Evolutionary conservation across 1,140 invertebrate species (phyloP).

Genomic region (Aphaenogaster rudis): DNA sequence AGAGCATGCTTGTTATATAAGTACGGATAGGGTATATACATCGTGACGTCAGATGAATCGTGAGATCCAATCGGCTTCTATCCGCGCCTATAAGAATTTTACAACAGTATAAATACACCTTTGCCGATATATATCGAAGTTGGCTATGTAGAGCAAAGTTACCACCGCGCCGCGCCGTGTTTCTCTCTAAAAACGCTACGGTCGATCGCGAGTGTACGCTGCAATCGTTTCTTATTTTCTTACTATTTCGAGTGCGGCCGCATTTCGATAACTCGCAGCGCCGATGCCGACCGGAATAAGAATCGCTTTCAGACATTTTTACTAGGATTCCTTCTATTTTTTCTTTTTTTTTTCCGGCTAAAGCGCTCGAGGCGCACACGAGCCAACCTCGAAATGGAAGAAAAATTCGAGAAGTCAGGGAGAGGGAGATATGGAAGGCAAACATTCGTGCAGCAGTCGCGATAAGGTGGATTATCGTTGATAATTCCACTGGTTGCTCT

Average conservation of each 20-base stretch:
- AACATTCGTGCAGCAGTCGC: slow-evolving; percentile 59
- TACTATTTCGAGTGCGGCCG: slow-evolving; percentile 15
- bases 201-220: slow-evolving; percentile 32
- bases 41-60: slow-evolving; percentile 64
- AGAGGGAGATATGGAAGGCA: slow-evolving; percentile 57
- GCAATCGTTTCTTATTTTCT: slow-evolving; percentile 65
- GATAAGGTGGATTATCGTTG: slow-evolving; percentile 60
- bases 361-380: slow-evolving; percentile 30
- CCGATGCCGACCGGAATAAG: slow-evolving; percentile 50
- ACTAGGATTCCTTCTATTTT: slow-evolving; percentile 36
- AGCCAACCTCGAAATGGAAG: slow-evolving; percentile 54
- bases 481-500: slow-evolving; percentile 58
- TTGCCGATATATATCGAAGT: slow-evolving; percentile 13
- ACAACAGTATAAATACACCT: slow-evolving; percentile 59
- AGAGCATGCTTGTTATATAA: neutral
- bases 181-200: slow-evolving; percentile 24
- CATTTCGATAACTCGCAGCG: slow-evolving; percentile 50
- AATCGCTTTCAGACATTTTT: slow-evolving; percentile 66
- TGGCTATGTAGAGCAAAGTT: slow-evolving; percentile 59
- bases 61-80: slow-evolving; percentile 41
- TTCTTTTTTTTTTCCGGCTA: neutral
- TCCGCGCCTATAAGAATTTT: slow-evolving; percentile 64
- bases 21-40: slow-evolving; percentile 16
- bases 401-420: slow-evolving; percentile 66
- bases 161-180: slow-evolving; percentile 33